Base-by-base conservation (phyloP, 1,140 invertebrate genomes). In the Centruroides sculpturatus region DNA sequence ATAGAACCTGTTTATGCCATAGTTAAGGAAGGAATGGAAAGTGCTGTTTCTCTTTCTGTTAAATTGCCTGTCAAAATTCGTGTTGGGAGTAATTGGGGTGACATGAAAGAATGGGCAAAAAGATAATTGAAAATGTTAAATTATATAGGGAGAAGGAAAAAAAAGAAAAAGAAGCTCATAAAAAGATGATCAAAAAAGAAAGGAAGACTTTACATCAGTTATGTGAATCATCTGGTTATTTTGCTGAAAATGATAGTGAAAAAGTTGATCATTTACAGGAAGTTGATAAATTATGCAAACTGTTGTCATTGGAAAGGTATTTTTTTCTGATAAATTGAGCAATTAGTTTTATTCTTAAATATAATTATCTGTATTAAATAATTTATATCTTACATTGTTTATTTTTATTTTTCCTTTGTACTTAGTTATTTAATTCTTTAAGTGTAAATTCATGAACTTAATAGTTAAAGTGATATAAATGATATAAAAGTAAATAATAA, bases 201-300 rank as follows among this genome's bases (percentile, higher is more conserved):
- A 78, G 87, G 5, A 96, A 97, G 77, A 81, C 79, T 9, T 75
- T 98, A 4, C 75, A 92, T 59, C 87, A 89, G 69, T 73, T 86
- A 35, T 87, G 88, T 66, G 59, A 77, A 78, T 78, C 83, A n/a
- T 83, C 85, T 65, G 85, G 92, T 72, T 96, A 93, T 71, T 97
- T 85, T 76, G 80, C 84, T 35, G 72, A 76, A 49, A 81, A 80
- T 69, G 82, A 87, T 35, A 78, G 82, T 41, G 85, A 93, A 72
- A 81, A 77, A 64, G 81, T 96, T 0, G 76, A 80, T 54, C 82
- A 94, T 69, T 89, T 98, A 85, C 83, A 89, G 55, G 86, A 85
- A 56, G 79, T 94, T 4, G 92, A 97, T 71, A 88, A 87, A 74
- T 81, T 97, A 41, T 92, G 89, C 73, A 89, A 94, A 73, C 75